Evolutionary conservation across 2,888 invertebrate genomes (phyloP), one percentile per base, ranked within the genome.

Genomic region (Troilus luridus): DNA sequence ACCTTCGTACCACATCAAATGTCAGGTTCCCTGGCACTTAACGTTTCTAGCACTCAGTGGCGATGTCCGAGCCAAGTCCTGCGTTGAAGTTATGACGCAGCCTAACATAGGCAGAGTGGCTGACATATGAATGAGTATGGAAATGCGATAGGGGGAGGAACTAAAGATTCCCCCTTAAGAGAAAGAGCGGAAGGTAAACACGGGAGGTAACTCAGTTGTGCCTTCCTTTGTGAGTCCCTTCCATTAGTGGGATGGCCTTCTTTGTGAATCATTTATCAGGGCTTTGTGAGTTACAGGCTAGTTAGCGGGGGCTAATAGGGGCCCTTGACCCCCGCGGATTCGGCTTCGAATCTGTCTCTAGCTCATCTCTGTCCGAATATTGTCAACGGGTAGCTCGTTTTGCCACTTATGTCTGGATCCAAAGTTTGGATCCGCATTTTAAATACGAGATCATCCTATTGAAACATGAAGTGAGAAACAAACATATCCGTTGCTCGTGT

Each of bases 191-290:
- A 89, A 89, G 89, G 89, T 89, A 89, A 89, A 89, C 89, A 89
- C 64, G 89, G 88, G 54, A 89, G 89, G 89, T 89, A 89, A 89
- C 89, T 89, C 89, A 89, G 67, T 89, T 89, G 59, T 64, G 62
- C 24, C 89, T 5, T 21, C 89, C 89, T 89, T 89, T 89, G 89
- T 89, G 89, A 62, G 67, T 12, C 62, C 60, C 60, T 89, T 89
- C 89, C 89, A 89, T 89, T 89, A 89, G 89, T 54, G 54, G 89
- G 89, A 64, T 41, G 41, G 67, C 27, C 62, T 64, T 89, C 89
- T 89, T 89, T 89, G 89, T 89, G 89, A 89, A 89, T 89, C 89
- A 89, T 89, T 89, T 62, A 89, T 89, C 60, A 89, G 62, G 62
- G 41, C 89, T 89, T 89, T 89, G 41, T 89, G 56, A 89, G 89